Evolutionary conservation across 2,113 vertebrate genomes (phyloP).

Genomic region (Lagopus muta): DNA sequence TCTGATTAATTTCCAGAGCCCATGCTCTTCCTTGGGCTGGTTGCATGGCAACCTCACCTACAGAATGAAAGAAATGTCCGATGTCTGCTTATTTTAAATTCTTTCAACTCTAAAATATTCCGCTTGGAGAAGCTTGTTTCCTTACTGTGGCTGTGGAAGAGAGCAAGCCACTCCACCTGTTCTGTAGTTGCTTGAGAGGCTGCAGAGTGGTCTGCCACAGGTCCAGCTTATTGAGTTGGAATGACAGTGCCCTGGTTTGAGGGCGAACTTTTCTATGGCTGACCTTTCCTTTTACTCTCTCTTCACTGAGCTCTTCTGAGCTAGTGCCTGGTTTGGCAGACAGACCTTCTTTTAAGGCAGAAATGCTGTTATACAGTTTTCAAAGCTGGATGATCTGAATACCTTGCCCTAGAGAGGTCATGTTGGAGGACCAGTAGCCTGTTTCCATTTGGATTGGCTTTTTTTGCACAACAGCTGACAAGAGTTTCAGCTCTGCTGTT

Average conservation of each 20-base stretch:
- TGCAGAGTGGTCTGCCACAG: not conserved
- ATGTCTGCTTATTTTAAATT: slow-evolving; percentile 19
- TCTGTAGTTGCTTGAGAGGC: not conserved
- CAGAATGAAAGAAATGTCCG: slow-evolving; percentile 3
- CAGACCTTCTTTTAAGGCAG: not conserved
- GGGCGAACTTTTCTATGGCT: not conserved
- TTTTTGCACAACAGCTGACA: not conserved
- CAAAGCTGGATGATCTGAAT: not conserved
- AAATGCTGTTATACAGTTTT: not conserved
- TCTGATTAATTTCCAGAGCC: slow-evolving; percentile 57
- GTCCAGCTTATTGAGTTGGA: not conserved
- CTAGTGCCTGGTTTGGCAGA: not conserved
- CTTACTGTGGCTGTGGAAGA: not conserved
- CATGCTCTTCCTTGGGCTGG: not conserved
- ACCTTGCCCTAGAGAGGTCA: not conserved
- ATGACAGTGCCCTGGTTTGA: not conserved
- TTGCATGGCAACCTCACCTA: slow-evolving; percentile 62
- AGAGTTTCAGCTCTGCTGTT: not conserved
- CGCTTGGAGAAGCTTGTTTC: not conserved
- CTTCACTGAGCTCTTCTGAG: not conserved
- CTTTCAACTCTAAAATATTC: not conserved
- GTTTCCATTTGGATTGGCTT: not conserved
- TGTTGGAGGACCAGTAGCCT: not conserved
- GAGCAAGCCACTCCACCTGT: not conserved
- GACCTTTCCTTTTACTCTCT: not conserved